Evolutionary conservation across 2,113 vertebrate species (phyloP), one percentile per base, ranked within the genome.

Genomic region (Oenanthe oenanthe): DNA sequence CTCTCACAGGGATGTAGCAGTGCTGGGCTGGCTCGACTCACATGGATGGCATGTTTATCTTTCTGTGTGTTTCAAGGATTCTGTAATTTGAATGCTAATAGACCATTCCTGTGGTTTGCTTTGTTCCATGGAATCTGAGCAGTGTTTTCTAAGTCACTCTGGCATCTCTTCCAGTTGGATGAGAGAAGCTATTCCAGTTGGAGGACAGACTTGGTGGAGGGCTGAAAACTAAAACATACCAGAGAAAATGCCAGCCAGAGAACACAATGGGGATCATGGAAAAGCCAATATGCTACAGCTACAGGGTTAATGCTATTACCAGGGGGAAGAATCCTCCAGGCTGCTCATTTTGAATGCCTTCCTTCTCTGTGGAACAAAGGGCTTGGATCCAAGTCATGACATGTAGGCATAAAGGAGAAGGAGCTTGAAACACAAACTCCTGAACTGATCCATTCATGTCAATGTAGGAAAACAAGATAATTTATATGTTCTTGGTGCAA

Each of bases 61-160:
- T 72, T 40, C 40, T 53, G 82, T 53, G 82, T 8, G 53, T 88
- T 76, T 82, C 67, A 75, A 12, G 22, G 58, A 48, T 48, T 61
- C 36, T 68, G 82, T 90, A 40, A 72, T 72, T 63, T 73, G 60
- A 91, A 57, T 70, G 60, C 60, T 88, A 73, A 88, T 32, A 91
- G 83, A 42, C 42, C 54, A 42, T 91, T 86, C 91, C 86, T 92
- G 94, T 72, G 91, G 79, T 48, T 92, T 88, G 58, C 36, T 92
- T 88, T 90, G 62, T 85, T 73, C 15, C 60, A 38, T 32, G 67
- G 86, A 88, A 80, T 61, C 63, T 50, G 75, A 76, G 48, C n/a
- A 25, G 57, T 43, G 71, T 86, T 93, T 85, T 74, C 76, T 22
- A 77, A 89, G 92, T 47, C n/a, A 7, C 79, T 92, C 32, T 95